A percentile compares a stretch with the other conserved stretches of the same genome.
phyloP scores from a whole-genome alignment of 2,888 invertebrate species.

The Euzetes globulus region DNA sequence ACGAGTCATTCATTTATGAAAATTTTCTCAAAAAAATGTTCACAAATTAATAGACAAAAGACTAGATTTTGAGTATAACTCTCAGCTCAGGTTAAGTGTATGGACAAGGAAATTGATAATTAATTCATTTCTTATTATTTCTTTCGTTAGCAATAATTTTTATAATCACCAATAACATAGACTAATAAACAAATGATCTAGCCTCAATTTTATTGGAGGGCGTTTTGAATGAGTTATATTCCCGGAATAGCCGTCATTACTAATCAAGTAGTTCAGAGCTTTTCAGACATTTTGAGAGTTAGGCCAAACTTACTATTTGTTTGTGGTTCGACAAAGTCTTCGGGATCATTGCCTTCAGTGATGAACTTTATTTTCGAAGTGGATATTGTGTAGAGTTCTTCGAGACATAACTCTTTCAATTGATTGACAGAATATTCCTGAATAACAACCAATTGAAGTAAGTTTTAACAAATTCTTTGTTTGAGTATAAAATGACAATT shows the following conservation, averaged over 20 bases:
- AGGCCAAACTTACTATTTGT: not conserved
- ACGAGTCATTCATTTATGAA: constrained; percentile 23
- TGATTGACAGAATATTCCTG: constrained; percentile 11
- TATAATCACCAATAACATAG: not conserved
- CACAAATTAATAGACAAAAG: not conserved
- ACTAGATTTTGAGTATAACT: not conserved
- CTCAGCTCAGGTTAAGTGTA: constrained; percentile 2
- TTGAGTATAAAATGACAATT: not conserved
- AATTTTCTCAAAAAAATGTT: constrained; percentile 10
- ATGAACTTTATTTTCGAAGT: not conserved
- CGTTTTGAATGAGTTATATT: not conserved
- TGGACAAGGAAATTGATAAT: constrained; percentile 23
- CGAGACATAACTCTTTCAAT: constrained; percentile 19
- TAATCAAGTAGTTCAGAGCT: not conserved
- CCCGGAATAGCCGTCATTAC: not conserved
- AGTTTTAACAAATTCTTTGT: not conserved
- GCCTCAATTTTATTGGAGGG: no score
- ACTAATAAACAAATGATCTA: no score
- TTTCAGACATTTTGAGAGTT: no score
- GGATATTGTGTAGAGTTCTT: constrained; percentile 7
- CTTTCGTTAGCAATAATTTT: not conserved
- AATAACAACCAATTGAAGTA: not conserved
- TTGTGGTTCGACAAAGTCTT: not conserved
- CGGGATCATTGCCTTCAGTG: not conserved
- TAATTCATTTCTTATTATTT: constrained; percentile 5